These are phyloP conservation scores for Gavia stellata DNA, from an alignment of 2,113 vertebrate genomes.

Conservation along the genomic window DNA sequence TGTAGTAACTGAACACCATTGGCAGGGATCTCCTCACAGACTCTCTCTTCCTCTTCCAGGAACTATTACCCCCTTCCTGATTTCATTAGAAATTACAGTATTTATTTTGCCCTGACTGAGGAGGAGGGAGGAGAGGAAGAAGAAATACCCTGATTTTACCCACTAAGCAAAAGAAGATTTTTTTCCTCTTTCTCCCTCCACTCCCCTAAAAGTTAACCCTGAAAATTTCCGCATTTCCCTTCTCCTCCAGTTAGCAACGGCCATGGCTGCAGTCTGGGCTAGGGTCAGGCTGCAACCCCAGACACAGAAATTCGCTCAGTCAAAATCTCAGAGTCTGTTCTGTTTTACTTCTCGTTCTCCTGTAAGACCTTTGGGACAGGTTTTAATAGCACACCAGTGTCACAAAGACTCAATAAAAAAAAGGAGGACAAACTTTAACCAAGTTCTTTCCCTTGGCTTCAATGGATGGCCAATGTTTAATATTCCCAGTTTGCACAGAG, in stretches of 20 bases:
- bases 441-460: background rate
- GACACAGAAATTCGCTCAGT: background rate
- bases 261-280: background rate
- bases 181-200: background rate
- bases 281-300: background rate
- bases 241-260: background rate
- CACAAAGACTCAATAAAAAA: background rate
- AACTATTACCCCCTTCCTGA: constrained; percentile 64
- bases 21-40: constrained; percentile 27
- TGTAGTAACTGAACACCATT: constrained; percentile 56
- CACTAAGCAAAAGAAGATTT: background rate
- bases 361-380: background rate
- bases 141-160: constrained; percentile 12
- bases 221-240: background rate
- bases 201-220: background rate
- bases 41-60: constrained; percentile 66
- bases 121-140: constrained; percentile 5
- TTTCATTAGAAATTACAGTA: constrained; percentile 61
- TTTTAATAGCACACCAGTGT: background rate
- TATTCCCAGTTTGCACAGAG: background rate
- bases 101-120: constrained; percentile 49
- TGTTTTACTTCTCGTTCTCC: background rate
- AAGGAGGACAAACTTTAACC: background rate
- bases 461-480: background rate
- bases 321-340: background rate